These are phyloP conservation scores for Carcina quercana DNA, from an alignment of 2,888 invertebrate species.

Conservation along the genomic window DNA sequence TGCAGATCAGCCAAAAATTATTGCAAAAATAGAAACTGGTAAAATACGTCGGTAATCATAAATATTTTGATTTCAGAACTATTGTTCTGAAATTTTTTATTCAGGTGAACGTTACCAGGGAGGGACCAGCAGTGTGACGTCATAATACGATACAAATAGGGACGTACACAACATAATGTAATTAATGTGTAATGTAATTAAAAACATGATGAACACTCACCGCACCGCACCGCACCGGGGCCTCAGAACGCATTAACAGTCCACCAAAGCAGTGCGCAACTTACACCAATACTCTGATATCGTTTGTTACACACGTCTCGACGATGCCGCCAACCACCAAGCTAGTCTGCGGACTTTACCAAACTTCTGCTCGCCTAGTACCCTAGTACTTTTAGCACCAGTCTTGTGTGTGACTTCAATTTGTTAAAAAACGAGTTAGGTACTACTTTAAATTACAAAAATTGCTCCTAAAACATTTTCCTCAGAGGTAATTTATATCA, in stretches of 20 bases:
- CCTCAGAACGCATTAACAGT: conserved; percentile 68
- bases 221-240: too few relatives aligned
- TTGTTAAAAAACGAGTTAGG: too few relatives aligned
- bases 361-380: conserved; percentile 66
- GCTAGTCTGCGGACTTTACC: conserved; percentile 67
- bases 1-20: neutral
- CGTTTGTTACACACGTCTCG: conserved; percentile 59
- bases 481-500: too few relatives aligned
- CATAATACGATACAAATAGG: conserved; percentile 9
- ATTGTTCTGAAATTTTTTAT: neutral
- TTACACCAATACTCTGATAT: conserved; percentile 57
- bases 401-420: conserved; percentile 49
- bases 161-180: conserved; percentile 42
- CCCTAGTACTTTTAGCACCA: conserved; percentile 56
- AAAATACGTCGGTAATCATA: too few relatives aligned
- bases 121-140: conserved; percentile 3
- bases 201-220: conserved; percentile 69
- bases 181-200: too few relatives aligned
- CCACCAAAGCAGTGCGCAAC: conserved; percentile 73
- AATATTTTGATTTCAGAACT: too few relatives aligned
- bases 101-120: conserved; percentile 3
- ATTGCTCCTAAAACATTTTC: too few relatives aligned
- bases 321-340: conserved; percentile 64
- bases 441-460: too few relatives aligned
- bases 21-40: too few relatives aligned